phyloP scores from a whole-genome alignment of 2,113 vertebrate species.

The Mixornis gularis region DNA sequence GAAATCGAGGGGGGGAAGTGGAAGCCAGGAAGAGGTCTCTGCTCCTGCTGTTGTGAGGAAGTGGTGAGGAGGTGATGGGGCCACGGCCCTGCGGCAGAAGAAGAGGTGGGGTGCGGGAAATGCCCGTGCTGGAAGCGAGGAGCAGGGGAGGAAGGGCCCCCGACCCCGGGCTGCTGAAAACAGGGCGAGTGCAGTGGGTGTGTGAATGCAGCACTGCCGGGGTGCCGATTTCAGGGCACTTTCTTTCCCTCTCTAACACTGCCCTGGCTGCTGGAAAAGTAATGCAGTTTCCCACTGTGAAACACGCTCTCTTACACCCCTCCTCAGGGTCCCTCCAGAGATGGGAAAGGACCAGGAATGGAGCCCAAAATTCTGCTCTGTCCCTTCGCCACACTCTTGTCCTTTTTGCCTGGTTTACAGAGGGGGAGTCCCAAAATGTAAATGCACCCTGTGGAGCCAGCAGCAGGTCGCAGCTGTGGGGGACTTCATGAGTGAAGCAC shows the following conservation, averaged over 20 bases:
- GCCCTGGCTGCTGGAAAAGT: not conserved
- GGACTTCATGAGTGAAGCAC: not conserved
- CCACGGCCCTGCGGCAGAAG: accelerated
- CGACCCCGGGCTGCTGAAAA: accelerated
- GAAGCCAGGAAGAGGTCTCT: not conserved
- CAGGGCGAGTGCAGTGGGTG: accelerated
- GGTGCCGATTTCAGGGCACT: not conserved
- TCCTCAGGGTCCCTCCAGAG: accelerated
- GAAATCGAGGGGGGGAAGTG: accelerated
- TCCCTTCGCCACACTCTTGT: not conserved
- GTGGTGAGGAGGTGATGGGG: not conserved
- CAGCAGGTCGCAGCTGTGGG: accelerated
- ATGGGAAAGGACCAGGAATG: not conserved
- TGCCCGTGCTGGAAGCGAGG: accelerated
- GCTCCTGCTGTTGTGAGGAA: not conserved
- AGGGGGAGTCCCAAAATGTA: accelerated
- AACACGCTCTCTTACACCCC: accelerated
- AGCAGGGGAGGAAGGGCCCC: not conserved
- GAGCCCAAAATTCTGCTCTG: not conserved
- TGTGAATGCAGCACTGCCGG: accelerated
- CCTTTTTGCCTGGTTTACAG: not conserved
- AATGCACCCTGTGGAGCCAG: not conserved
- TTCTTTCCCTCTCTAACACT: not conserved
- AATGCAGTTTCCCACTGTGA: accelerated
- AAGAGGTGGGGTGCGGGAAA: not conserved